Evolutionary conservation across 2,888 invertebrate species (phyloP).

Genomic region (Ectemnius continuus): DNA sequence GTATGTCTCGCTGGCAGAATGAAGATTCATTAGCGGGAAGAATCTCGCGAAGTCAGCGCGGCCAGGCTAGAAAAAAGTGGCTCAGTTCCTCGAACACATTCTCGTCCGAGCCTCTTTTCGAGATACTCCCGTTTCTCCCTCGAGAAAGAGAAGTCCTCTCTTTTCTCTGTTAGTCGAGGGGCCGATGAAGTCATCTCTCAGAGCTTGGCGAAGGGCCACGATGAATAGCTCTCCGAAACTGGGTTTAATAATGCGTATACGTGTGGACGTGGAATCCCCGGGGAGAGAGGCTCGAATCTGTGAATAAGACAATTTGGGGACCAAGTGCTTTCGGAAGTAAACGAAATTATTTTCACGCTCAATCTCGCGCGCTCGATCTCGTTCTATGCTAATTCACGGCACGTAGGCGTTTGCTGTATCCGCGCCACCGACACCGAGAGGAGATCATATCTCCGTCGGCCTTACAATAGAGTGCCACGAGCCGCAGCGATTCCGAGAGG

Average conservation of each 20-base stretch:
- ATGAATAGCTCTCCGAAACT: not conserved
- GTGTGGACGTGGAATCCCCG: not conserved
- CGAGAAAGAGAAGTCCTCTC: not conserved
- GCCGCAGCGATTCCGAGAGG: slow-evolving; percentile 13
- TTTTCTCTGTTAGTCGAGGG: not conserved
- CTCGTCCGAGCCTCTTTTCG: not conserved
- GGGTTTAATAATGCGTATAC: not conserved
- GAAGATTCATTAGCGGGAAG: slow-evolving; percentile 19
- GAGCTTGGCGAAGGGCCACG: not conserved
- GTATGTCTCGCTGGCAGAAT: not conserved
- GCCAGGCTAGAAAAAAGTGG: not conserved
- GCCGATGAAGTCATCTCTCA: slow-evolving; percentile 1
- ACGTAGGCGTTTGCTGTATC: slow-evolving; percentile 57
- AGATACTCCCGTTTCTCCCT: not conserved
- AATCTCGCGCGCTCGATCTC: slow-evolving; percentile 50
- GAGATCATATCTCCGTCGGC: slow-evolving; percentile 50
- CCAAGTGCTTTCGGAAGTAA: slow-evolving; percentile 41
- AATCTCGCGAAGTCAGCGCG: not conserved
- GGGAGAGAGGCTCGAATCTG: not conserved
- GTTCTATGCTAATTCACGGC: slow-evolving; percentile 53
- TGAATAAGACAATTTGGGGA: not conserved
- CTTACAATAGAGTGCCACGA: slow-evolving; percentile 51
- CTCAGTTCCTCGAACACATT: slow-evolving; percentile 4
- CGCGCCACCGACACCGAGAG: slow-evolving; percentile 49
- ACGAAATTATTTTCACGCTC: slow-evolving; percentile 32